Evolutionary conservation across 2,888 invertebrate species (phyloP).

Genomic region (Urechis unicinctus): DNA sequence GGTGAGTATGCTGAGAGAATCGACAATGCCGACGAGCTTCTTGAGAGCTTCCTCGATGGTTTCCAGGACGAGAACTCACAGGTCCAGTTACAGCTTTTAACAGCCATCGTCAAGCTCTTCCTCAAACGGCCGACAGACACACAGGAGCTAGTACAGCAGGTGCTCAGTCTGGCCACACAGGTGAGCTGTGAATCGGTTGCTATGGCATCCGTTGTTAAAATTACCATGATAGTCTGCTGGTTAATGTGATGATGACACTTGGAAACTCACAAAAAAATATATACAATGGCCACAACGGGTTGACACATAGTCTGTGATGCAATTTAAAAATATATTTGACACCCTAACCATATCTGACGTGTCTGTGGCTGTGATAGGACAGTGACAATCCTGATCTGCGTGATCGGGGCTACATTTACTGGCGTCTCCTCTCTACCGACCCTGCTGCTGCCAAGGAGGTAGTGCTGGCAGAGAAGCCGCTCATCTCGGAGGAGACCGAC

Average conservation of each 20-base stretch:
- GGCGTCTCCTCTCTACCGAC: conserved; percentile 96
- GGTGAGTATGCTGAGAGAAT: conserved; percentile 99
- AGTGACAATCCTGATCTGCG: conserved; percentile 98
- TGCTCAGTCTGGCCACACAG: conserved; percentile 55
- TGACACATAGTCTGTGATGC: too few species aligned
- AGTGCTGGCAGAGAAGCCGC: conserved; percentile 94
- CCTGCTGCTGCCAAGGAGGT: conserved; percentile 98
- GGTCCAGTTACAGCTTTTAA: conserved; percentile 86
- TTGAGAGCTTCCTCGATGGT: conserved; percentile 96
- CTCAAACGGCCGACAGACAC: conserved; percentile 96
- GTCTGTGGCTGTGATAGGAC: conserved; percentile 49
- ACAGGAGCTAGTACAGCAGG: conserved; percentile 94
- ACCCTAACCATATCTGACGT: not conserved
- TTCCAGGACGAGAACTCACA: conserved; percentile 95
- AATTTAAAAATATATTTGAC: not conserved
- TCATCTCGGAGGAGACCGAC: conserved; percentile 99
- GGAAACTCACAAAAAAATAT: too few species aligned
- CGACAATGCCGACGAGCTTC: conserved; percentile 95
- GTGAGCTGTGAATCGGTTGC: conserved; percentile 6
- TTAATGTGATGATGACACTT: too few species aligned
- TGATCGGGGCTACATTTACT: conserved; percentile 98
- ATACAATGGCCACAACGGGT: too few species aligned
- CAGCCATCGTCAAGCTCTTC: conserved; percentile 97
- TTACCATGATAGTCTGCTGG: too few species aligned
- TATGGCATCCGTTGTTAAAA: too few species aligned